Evolutionary conservation across 2,797 vertebrate genomes (phyloP), one percentile per base, ranked within the genome.

Genomic region (Zalophus californianus): DNA sequence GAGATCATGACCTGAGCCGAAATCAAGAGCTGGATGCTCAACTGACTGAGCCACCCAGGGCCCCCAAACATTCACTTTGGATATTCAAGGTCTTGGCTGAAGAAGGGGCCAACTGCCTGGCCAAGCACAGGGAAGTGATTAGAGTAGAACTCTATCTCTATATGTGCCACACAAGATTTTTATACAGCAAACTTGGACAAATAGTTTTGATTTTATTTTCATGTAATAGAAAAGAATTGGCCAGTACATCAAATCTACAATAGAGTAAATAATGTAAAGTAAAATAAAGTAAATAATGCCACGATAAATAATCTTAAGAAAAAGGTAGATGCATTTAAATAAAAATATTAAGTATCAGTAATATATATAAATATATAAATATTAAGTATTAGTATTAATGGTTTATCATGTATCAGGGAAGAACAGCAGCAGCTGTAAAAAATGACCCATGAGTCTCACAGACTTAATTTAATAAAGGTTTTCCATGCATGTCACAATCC

Each of bases 161-260:
- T 92, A 44, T 66, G 62, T 41, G 75, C 10, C 18, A 58, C 32
- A 18, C 15, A 80, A 35, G 44, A 56, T 73, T 85, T 68, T 84
- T 92, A 48, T 52, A 20, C 2, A 80, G 25, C 77, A 56, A 94
- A 72, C 35, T 70, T 77, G 32, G 27, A 75, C 88, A 78, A 21
- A 23, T 78, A 44, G 1, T 44, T 94, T 96, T 86, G 15, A 68
- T 94, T 85, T 85, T 60, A 85, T 68, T 95, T 94, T 75, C 44
- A 44, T 85, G 18, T 14, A 58, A 58, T 66, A 88, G 87, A 60
- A 90, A 92, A 66, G 60, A 66, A 41, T 18, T 56, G 50, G 5
- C 20, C 13, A 73, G 44, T 20, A 13, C 32, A 58, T 62, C 32
- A 78, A 78, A 60, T 90, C 20, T 32, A n/a, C 1, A 68, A 18